phyloP scores from a whole-genome alignment of 2,888 invertebrate species.

The Euplagia quadripunctaria region DNA sequence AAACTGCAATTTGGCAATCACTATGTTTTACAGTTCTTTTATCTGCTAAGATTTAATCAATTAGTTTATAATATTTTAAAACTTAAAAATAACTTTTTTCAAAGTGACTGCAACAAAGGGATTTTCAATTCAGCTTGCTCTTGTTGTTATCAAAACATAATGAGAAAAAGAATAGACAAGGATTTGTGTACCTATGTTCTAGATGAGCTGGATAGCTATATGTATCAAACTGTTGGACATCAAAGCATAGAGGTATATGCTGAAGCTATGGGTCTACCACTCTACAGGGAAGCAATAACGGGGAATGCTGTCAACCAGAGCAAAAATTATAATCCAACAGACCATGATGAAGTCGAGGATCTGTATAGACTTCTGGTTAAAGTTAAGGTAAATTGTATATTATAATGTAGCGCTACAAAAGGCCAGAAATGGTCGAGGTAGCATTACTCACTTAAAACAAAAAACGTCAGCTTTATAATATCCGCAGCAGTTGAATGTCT shows the following conservation, averaged over 20 bases:
- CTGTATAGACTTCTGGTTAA: slow-evolving; percentile 93
- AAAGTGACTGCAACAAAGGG: not conserved
- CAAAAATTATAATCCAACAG: slow-evolving; percentile 92
- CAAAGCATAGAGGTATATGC: slow-evolving; percentile 97
- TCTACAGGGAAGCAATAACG: slow-evolving; percentile 94
- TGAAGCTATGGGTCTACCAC: slow-evolving; percentile 96
- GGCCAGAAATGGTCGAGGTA: no score
- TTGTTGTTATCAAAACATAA: not conserved
- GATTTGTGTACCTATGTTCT: slow-evolving; percentile 40
- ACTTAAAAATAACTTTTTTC: not conserved
- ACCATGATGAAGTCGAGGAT: slow-evolving; percentile 99
- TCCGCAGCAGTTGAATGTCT: no score
- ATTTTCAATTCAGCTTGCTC: not conserved
- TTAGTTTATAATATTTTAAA: not conserved
- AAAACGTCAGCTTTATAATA: no score
- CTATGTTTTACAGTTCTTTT: slow-evolving; percentile 30
- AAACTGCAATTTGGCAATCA: slow-evolving; percentile 38
- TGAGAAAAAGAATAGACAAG: not conserved
- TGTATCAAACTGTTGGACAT: slow-evolving; percentile 99
- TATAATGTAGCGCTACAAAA: no score
- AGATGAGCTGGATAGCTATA: slow-evolving; percentile 98
- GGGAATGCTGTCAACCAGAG: slow-evolving; percentile 94
- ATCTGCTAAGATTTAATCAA: slow-evolving; percentile 13
- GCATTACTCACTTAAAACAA: no score
- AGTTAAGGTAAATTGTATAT: slow-evolving; percentile 89